Percentiles rank a stretch among this genome's conserved stretches.
Evolutionary conservation across 2,113 vertebrate genomes (phyloP).

Genomic region (Halcyon senegalensis): DNA sequence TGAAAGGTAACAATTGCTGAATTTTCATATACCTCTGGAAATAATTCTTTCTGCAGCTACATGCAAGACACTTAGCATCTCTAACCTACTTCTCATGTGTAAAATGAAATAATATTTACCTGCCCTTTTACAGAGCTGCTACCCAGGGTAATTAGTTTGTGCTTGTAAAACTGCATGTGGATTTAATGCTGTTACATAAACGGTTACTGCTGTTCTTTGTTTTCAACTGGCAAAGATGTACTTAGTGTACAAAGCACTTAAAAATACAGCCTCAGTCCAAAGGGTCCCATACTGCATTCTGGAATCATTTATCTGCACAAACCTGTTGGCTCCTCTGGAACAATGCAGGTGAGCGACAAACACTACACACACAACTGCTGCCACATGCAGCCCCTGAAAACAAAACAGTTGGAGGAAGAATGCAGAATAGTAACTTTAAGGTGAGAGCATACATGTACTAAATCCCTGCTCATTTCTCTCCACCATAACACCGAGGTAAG

Average conservation of each 20-base stretch:
- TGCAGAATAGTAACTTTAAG: not conserved
- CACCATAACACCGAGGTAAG: not conserved
- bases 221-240: not conserved
- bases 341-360: not conserved
- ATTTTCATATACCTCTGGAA: not conserved
- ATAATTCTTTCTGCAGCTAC: not conserved
- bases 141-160: not conserved
- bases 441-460: not conserved
- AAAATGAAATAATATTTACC: constrained; percentile 26
- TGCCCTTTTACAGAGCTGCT: constrained; percentile 5
- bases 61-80: not conserved
- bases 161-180: not conserved
- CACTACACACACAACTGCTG: not conserved
- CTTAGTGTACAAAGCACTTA: not conserved
- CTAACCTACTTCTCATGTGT: not conserved
- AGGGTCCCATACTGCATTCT: not conserved
- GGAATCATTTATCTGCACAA: not conserved
- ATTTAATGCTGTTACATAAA: constrained; percentile 14
- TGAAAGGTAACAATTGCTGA: not conserved
- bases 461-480: not conserved
- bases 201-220: not conserved
- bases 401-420: not conserved
- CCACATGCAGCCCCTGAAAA: not conserved
- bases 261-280: not conserved
- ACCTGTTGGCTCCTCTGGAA: not conserved